Conservation (phyloP, 2,797 vertebrate species). For the Acanthurus leucopareius region DNA sequence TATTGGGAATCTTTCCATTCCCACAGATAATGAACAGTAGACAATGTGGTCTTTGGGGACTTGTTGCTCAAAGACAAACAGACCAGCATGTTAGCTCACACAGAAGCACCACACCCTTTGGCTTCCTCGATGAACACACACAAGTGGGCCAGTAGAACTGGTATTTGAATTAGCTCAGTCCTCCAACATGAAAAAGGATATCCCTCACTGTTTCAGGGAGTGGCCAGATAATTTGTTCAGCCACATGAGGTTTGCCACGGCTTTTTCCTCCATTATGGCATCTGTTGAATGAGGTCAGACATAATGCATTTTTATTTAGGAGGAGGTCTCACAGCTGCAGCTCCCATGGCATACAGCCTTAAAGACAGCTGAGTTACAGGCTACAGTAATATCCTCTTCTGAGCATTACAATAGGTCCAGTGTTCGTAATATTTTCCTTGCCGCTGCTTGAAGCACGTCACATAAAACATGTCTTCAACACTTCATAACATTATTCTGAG, state of each 20-base stretch:
- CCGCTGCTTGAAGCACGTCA: slow-evolving; percentile 8
- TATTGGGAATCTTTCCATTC: not conserved
- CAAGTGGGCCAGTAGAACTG: slow-evolving; percentile 68
- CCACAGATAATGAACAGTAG: slow-evolving; percentile 10
- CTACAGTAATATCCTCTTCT: slow-evolving; percentile 26
- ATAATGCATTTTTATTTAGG: slow-evolving; percentile 56
- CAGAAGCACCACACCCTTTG: slow-evolving; percentile 62
- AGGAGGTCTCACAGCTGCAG: slow-evolving; percentile 69
- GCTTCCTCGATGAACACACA: slow-evolving; percentile 50
- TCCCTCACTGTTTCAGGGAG: slow-evolving; percentile 69
- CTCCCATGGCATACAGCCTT: slow-evolving; percentile 17
- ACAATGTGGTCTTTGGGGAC: slow-evolving; percentile 49
- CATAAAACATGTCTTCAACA: slow-evolving; percentile 6
- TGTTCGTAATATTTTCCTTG: slow-evolving; percentile 19
- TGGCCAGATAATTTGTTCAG: slow-evolving; percentile 60
- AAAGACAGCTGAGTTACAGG: slow-evolving; percentile 67
- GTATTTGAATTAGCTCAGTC: slow-evolving; percentile 71
- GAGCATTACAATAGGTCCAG: slow-evolving; percentile 32
- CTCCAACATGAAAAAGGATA: slow-evolving; percentile 70
- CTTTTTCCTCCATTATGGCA: slow-evolving; percentile 60
- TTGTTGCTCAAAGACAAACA: slow-evolving; percentile 45
- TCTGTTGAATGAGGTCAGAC: slow-evolving; percentile 73
- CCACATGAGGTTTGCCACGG: slow-evolving; percentile 31
- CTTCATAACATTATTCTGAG: not conserved
- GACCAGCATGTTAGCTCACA: slow-evolving; percentile 43